Evolutionary conservation across 2,888 invertebrate genomes (phyloP).

Genomic region (Mythimna albipuncta): DNA sequence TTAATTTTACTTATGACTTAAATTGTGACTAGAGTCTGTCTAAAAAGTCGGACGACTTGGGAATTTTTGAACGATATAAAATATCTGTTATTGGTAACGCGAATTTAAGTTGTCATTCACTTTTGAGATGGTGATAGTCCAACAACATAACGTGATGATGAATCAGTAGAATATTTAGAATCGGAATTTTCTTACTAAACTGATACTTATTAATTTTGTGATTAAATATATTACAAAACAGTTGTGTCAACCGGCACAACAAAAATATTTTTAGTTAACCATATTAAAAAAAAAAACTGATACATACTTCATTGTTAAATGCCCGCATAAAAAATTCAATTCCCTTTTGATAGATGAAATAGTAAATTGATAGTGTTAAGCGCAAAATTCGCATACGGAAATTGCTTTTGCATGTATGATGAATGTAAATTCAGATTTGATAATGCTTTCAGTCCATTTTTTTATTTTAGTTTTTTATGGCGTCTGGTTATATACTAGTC

Average conservation of each 20-base stretch:
- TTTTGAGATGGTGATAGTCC: no score
- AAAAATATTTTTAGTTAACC: background rate
- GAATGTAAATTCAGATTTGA: slow-evolving; percentile 33
- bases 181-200: no score
- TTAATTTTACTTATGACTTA: no score
- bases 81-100: no score
- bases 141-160: no score
- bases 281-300: background rate
- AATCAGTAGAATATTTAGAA: no score
- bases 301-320: background rate
- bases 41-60: no score
- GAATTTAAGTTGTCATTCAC: no score
- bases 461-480: background rate
- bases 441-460: background rate
- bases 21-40: no score
- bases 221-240: no score
- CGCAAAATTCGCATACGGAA: slow-evolving; percentile 26
- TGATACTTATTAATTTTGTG: no score
- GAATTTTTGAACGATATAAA: no score
- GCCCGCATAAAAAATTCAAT: slow-evolving; percentile 1
- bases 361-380: slow-evolving; percentile 38
- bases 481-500: accelerated
- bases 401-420: slow-evolving; percentile 47
- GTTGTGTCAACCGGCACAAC: background rate
- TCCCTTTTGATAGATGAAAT: slow-evolving; percentile 36